Evolutionary conservation across 2,113 vertebrate genomes (phyloP).

Genomic region (Cisticola juncidis): DNA sequence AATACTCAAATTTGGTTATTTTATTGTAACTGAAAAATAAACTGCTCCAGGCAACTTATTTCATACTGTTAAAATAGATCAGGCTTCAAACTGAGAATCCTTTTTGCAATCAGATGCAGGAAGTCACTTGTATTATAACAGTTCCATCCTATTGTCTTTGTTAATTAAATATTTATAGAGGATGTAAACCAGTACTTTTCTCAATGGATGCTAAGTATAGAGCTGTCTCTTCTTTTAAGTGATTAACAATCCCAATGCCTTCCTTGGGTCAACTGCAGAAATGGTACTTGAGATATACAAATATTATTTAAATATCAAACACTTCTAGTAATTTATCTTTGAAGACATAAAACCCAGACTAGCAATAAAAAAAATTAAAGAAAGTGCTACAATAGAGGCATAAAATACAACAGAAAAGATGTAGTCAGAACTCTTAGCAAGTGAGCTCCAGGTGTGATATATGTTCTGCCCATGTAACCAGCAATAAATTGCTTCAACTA

Average conservation of each 20-base stretch:
- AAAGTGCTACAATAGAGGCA: neutral
- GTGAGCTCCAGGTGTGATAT: fast-evolving
- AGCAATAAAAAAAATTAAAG: neutral
- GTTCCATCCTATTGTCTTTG: neutral
- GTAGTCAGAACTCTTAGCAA: neutral
- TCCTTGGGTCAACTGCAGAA: neutral
- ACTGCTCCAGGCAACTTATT: neutral
- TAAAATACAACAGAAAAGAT: neutral
- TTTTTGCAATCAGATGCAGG: neutral
- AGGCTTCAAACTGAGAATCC: neutral
- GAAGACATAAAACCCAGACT: neutral
- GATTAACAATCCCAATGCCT: neutral
- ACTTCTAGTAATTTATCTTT: neutral
- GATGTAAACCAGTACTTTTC: conserved; percentile 16
- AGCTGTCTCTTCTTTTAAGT: neutral
- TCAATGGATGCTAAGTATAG: neutral
- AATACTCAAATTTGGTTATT: neutral
- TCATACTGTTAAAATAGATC: neutral
- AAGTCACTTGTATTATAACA: neutral
- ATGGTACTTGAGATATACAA: neutral
- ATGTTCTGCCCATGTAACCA: fast-evolving
- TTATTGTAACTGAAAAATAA: neutral
- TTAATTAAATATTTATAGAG: conserved; percentile 55
- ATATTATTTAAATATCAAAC: neutral
- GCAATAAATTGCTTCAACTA: neutral